Evolutionary conservation across 2,113 vertebrate species (phyloP).

Genomic region (Serilophus lunatus): DNA sequence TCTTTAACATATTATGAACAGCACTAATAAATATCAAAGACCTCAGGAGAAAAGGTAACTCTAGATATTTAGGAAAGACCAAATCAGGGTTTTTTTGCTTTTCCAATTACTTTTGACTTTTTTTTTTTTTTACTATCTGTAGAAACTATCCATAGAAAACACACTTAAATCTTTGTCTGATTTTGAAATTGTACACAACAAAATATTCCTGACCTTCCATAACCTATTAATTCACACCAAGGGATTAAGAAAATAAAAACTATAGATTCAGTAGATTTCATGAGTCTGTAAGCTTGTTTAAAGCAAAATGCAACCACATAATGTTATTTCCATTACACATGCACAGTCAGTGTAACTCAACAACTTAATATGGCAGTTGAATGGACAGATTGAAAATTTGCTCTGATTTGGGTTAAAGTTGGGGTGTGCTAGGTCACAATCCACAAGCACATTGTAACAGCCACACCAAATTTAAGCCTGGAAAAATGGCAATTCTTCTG

Average conservation of each 20-base stretch:
- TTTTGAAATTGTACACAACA: neutral
- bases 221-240: neutral
- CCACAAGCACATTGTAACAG: neutral
- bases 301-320: neutral
- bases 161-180: neutral
- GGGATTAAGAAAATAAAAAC: neutral
- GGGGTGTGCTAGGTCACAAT: neutral
- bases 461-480: neutral
- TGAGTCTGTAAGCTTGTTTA: neutral
- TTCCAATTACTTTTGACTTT: neutral
- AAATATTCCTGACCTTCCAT: neutral
- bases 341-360: neutral
- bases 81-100: neutral
- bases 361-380: neutral
- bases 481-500: neutral
- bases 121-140: neutral
- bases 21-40: neutral
- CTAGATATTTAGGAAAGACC: neutral
- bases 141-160: neutral
- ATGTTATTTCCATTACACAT: neutral
- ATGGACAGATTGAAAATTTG: neutral
- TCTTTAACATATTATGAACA: neutral
- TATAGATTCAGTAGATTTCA: neutral
- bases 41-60: neutral
- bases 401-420: neutral